Evolutionary conservation across 2,797 vertebrate genomes (phyloP).

Genomic region (Neomorphus geoffroyi): DNA sequence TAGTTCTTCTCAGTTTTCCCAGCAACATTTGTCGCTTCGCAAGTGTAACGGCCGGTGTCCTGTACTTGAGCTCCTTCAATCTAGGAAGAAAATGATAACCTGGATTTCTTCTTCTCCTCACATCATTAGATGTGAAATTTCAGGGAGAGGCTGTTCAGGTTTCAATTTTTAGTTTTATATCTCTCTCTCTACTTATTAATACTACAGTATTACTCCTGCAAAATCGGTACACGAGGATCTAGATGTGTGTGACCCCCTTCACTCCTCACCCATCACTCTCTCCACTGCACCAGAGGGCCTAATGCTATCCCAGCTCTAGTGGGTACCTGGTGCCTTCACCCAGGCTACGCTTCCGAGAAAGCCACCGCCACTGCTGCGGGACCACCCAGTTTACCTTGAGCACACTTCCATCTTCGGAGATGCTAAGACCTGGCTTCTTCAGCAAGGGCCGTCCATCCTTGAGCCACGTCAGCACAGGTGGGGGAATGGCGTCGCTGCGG

Average conservation of each 20-base stretch:
- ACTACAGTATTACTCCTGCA: neutral
- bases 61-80: conserved; percentile 87
- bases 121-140: neutral
- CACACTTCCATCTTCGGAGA: conserved; percentile 83
- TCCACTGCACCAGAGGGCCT: neutral
- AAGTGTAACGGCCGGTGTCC: conserved; percentile 94
- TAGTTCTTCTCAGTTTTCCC: conserved; percentile 97
- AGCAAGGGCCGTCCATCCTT: conserved; percentile 88
- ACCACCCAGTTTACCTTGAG: conserved; percentile 77
- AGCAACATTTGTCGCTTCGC: conserved; percentile 92
- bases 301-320: fast-evolving
- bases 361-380: fast-evolving
- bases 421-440: conserved; percentile 83
- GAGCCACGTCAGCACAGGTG: conserved; percentile 86
- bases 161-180: neutral
- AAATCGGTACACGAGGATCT: neutral
- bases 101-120: neutral
- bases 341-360: neutral
- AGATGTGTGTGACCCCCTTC: neutral
- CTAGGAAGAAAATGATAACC: conserved; percentile 71
- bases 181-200: neutral
- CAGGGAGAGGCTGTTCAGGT: neutral
- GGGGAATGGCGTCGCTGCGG: conserved; percentile 88
- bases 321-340: fast-evolving
- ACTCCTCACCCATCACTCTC: neutral